Conservation (phyloP, 92 coral and sea anemone genomes). For the Heteractis magnifica region DNA sequence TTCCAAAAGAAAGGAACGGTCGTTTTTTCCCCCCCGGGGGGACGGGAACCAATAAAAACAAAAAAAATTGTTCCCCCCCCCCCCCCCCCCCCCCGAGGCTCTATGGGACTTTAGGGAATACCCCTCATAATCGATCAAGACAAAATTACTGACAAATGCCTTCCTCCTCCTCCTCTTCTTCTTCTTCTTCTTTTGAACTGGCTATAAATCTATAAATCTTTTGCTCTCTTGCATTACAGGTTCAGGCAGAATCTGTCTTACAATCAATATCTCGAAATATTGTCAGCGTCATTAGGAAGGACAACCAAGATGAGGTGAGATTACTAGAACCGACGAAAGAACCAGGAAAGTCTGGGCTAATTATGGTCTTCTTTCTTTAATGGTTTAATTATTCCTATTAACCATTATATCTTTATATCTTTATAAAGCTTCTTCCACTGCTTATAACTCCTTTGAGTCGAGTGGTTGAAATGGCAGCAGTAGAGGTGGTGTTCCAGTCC, state of each 20-base stretch:
- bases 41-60: too few species aligned
- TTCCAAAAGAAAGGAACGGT: too few species aligned
- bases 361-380: background rate
- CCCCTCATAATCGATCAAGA: background rate
- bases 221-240: conserved; percentile 26
- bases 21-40: too few species aligned
- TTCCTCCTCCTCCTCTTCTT: background rate
- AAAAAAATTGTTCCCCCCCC: too few species aligned
- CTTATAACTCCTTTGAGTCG: conserved; percentile 61
- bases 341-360: background rate
- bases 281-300: conserved; percentile 66
- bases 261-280: conserved; percentile 75
- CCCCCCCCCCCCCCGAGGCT: too few species aligned
- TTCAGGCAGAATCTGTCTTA: conserved; percentile 60
- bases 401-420: background rate
- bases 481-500: conserved; percentile 44
- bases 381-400: background rate
- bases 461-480: conserved; percentile 52
- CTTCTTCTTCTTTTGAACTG: background rate
- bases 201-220: background rate
- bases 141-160: background rate
- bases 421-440: conserved; percentile 45
- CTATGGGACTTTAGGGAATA: too few species aligned
- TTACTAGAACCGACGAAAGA: background rate
- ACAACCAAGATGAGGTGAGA: conserved; percentile 67